Evolutionary conservation across 92 coral and sea anemone genomes (phyloP), one percentile per base, ranked within the genome.

Genomic region (Zoanthus solanderi): DNA sequence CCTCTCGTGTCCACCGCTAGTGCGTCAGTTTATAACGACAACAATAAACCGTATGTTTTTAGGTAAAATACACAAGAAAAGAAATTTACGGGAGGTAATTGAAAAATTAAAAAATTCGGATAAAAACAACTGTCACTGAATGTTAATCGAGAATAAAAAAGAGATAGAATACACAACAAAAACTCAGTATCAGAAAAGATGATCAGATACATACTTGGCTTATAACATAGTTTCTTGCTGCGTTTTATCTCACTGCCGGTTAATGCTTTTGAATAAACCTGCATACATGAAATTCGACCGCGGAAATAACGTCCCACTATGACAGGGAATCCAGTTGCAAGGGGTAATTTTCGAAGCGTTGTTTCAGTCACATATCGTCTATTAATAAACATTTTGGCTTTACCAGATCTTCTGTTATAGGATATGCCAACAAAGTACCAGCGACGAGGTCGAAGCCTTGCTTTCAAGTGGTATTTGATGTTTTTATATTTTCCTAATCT

Each of bases 341-440:
- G 85, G 13, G 84, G 79, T 63, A 91, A 78, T 71, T 86, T 87
- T 52, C 92, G 94, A 30, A 95, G 89, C 5, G 91, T 92, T 57
- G 77, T 84, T 79, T 37, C 75, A 32, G 92, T 80, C 65, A 95
- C 93, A 54, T 84, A 83, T 78, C 91, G 90, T 47, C 94, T 86
- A 46, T 92, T 86, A 14, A 93, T 84, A 75, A 89, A 93, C 72
- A 95, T 78, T 69, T 93, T 93, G 16, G 96, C 98, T n/a, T 74
- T 76, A 58, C 98, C 98, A 6, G 94, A 93, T 32, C 80, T 63
- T 46, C 79, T 89, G 46, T 95, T 91, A 72, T 95, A 95, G 34
- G 94, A 82, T 0, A 96, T 79, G 12, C 96, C 98, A 9, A 95
- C 93, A 78, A 87, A 95, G 42, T 93, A 93, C 98, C 98, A 95